These are phyloP conservation scores for Calonectris borealis DNA, from an alignment of 2,113 vertebrate genomes.

Conservation along the genomic window DNA sequence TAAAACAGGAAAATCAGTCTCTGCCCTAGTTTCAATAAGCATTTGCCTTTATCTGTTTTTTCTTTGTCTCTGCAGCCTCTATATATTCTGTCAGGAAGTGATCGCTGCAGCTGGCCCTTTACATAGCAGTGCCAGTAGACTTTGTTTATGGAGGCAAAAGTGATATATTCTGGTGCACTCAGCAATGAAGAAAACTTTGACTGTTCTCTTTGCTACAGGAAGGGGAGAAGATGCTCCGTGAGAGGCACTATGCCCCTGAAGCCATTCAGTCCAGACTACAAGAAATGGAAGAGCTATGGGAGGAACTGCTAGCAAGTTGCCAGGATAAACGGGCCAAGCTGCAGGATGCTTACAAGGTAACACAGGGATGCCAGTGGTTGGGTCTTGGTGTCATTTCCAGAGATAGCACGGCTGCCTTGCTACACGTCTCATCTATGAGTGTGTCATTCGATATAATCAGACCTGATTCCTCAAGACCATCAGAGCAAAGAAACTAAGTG, in stretches of 20 bases:
- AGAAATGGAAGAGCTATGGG: slow-evolving; percentile 84
- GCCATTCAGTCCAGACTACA: slow-evolving; percentile 77
- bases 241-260: slow-evolving; percentile 61
- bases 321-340: slow-evolving; percentile 78
- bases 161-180: not conserved
- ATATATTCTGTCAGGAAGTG: not conserved
- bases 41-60: not conserved
- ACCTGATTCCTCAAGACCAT: not conserved
- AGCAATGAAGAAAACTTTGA: not conserved
- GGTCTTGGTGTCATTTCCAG: not conserved
- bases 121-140: not conserved
- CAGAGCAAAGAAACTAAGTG: not conserved
- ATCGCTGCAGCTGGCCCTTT: not conserved
- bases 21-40: not conserved
- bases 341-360: slow-evolving; percentile 83
- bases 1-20: not conserved
- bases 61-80: not conserved
- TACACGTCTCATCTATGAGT: not conserved
- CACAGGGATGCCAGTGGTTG: not conserved
- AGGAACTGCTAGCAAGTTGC: slow-evolving; percentile 78
- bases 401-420: not conserved
- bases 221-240: slow-evolving; percentile 79
- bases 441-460: not conserved
- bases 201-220: slow-evolving; percentile 71
- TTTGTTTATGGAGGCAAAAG: not conserved